Evolutionary conservation across 2,797 vertebrate species (phyloP).

Genomic region (Kryptopterus vitreolus): DNA sequence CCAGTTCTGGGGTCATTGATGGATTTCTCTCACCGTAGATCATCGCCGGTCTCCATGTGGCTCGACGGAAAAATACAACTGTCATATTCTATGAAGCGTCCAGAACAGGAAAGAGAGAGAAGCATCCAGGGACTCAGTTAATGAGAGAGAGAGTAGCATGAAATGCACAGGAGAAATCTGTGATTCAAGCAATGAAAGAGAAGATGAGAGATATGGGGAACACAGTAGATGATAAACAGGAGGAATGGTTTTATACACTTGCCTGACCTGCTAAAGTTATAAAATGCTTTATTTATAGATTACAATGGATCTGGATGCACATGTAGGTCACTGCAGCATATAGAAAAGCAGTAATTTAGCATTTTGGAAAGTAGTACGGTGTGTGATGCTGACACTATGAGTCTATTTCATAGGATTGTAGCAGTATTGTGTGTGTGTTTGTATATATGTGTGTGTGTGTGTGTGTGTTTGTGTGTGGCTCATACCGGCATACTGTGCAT

Average conservation of each 20-base stretch:
- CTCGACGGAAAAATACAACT: slow-evolving; percentile 25
- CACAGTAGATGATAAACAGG: background rate
- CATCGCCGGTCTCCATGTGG: slow-evolving; percentile 11
- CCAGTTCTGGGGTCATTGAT: slow-evolving; percentile 6
- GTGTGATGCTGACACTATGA: background rate
- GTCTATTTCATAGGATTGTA: background rate
- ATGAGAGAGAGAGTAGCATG: background rate
- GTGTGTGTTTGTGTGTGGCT: slow-evolving; percentile 52
- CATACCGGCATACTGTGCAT: slow-evolving; percentile 39
- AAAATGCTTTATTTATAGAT: slow-evolving; percentile 7
- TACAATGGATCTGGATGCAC: background rate
- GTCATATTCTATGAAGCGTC: slow-evolving; percentile 10
- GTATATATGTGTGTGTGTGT: slow-evolving; percentile 48
- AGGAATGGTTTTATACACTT: background rate
- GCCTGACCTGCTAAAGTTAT: slow-evolving; percentile 7
- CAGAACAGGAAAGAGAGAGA: background rate
- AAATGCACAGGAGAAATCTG: slow-evolving; percentile 1
- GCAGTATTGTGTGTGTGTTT: slow-evolving; percentile 43
- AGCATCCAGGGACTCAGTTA: slow-evolving; percentile 13
- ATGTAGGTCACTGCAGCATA: background rate
- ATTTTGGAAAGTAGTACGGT: background rate
- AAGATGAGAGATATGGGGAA: background rate
- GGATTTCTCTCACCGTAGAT: slow-evolving; percentile 29
- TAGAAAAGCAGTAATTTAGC: background rate
- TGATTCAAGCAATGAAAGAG: background rate